These are phyloP conservation scores for Bubo scandiacus DNA, from an alignment of 2,113 vertebrate genomes.

Conservation along the genomic window DNA sequence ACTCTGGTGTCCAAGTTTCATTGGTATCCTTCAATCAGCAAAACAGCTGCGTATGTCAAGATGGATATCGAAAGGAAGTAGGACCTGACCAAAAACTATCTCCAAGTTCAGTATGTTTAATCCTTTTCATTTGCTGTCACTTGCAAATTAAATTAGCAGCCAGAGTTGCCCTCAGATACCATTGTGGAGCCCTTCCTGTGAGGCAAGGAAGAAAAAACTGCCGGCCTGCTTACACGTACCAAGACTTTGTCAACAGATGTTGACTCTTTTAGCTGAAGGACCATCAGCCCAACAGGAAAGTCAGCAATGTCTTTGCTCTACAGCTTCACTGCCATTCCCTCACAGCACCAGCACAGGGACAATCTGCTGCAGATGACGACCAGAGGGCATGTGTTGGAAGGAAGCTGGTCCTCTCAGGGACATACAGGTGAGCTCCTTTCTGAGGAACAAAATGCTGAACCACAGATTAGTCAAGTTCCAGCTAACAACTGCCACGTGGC, in stretches of 20 bases:
- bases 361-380: fast-evolving
- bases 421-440: not conserved
- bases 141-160: not conserved
- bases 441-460: not conserved
- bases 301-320: not conserved
- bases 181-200: not conserved
- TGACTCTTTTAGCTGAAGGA: not conserved
- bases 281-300: not conserved
- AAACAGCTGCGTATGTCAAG: not conserved
- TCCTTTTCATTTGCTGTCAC: not conserved
- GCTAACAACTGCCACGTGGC: not conserved
- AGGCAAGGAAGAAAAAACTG: not conserved
- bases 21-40: too few relatives aligned
- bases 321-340: not conserved
- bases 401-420: not conserved
- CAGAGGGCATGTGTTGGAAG: too few relatives aligned
- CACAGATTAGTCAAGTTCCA: not conserved
- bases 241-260: not conserved
- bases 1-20: too few relatives aligned
- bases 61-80: not conserved
- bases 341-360: not conserved
- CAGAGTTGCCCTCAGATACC: not conserved
- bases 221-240: not conserved
- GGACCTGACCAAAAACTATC: not conserved
- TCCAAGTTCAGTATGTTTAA: not conserved